Evolutionary conservation across 2,797 vertebrate species (phyloP).

Genomic region (Urocyon cinereoargenteus): DNA sequence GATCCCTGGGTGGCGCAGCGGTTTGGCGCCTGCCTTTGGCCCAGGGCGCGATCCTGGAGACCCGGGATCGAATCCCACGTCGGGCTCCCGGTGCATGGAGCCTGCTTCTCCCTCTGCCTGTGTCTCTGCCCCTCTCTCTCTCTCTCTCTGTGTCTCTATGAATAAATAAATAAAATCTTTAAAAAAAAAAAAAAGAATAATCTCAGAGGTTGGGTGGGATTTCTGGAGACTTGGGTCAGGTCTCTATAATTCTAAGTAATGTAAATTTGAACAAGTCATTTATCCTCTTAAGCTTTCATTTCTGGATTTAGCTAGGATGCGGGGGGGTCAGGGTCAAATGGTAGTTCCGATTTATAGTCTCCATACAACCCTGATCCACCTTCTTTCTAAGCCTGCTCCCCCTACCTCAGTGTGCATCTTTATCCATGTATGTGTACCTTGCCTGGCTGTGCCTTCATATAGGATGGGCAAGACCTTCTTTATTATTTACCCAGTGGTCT

Average conservation of each 20-base stretch:
- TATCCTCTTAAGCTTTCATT: background rate
- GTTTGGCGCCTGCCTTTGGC: no score
- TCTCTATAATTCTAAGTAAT: background rate
- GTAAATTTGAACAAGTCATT: slow-evolving; percentile 16
- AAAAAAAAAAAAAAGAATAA: no score
- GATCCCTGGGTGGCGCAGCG: no score
- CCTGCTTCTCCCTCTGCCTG: no score
- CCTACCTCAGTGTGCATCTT: background rate
- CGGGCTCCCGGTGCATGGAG: no score
- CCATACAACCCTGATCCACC: background rate
- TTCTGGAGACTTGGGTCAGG: background rate
- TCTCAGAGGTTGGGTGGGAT: background rate
- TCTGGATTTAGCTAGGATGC: background rate
- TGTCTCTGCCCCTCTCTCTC: no score
- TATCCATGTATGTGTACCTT: fast-evolving
- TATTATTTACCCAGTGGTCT: background rate
- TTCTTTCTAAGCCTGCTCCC: background rate
- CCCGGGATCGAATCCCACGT: no score
- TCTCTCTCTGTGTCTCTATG: no score
- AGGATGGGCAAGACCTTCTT: background rate
- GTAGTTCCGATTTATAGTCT: background rate
- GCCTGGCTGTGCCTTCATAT: background rate
- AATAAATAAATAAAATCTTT: no score
- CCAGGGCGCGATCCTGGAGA: no score
- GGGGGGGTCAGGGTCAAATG: background rate